phyloP scores from a whole-genome alignment of 2,797 vertebrate genomes.

The Neoniphon sammara region DNA sequence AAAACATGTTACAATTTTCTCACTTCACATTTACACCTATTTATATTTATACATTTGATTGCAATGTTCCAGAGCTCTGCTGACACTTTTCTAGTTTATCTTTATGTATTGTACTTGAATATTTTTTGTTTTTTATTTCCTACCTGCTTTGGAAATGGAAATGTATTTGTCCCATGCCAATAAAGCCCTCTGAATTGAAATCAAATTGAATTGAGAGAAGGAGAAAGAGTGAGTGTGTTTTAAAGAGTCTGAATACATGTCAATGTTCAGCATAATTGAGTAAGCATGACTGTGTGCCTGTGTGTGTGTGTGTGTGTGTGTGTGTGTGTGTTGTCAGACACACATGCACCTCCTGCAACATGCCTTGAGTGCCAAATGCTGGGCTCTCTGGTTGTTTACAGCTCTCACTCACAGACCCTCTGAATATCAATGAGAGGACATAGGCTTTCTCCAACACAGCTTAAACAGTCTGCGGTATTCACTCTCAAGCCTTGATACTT shows the following conservation, averaged over 20 bases:
- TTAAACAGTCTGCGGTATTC: conserved; percentile 38
- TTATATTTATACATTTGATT: too few relatives aligned
- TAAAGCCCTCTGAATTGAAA: too few relatives aligned
- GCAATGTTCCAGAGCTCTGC: too few relatives aligned
- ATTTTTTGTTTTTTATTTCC: too few relatives aligned
- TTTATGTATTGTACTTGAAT: too few relatives aligned
- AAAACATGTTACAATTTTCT: too few relatives aligned
- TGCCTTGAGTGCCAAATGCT: conserved; percentile 65
- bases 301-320: conserved; percentile 42
- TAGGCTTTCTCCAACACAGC: conserved; percentile 38
- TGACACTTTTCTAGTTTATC: too few relatives aligned
- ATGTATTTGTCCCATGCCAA: too few relatives aligned
- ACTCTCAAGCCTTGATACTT: conserved; percentile 23
- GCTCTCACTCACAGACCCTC: conserved; percentile 70
- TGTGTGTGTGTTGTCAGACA: background rate
- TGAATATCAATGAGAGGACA: conserved; percentile 76
- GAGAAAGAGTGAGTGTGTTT: background rate
- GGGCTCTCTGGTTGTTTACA: conserved; percentile 74
- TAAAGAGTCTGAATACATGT: conserved; percentile 60
- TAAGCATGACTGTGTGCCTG: conserved; percentile 48
- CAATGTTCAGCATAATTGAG: conserved; percentile 68
- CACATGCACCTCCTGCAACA: conserved; percentile 41
- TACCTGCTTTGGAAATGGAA: too few relatives aligned
- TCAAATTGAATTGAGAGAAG: background rate
- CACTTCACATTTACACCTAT: too few relatives aligned